Evolutionary conservation across 2,113 vertebrate genomes (phyloP), one percentile per base, ranked within the genome.

Genomic region (Dasyurus viverrinus): DNA sequence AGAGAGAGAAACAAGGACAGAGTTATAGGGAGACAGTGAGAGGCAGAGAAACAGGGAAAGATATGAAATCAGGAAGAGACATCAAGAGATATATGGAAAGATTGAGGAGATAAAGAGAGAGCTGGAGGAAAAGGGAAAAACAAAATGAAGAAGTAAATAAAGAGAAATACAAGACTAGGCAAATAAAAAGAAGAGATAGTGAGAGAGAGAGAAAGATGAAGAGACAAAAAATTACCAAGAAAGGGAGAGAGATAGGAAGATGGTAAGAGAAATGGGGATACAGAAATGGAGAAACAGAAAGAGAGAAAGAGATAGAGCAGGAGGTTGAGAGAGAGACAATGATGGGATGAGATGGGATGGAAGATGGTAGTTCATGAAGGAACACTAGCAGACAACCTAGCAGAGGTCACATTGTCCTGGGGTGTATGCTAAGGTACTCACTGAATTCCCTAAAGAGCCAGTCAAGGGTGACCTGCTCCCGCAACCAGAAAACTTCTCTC

Each of bases 401-500:
- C 60, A 68, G 42, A 93, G 27, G 14, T 27, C 42, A 22, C 12
- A 12, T 0, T 7, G 16, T 23, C 12, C 2, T 19, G 8, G 1
- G 24, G 23, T 50, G 8, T 50, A 50, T 8, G 6, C n/a, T 6
- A 16, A 84, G 19, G n/a, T 25, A 26, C 97, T 98, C 57, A 98
- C 98, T 97, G 0, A 98, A 97, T 93, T 90, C 97, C 57, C 96
- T 60, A 89, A 95, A 95, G 92, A 98, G 25, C 50, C 55, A 89
- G n/a, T 95, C 16, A 14, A 97, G 96, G 30, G 90, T 95, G 46
- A 96, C 96, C 54, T 97, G 95, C 8, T 0, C 0, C 98, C 98
- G n/a, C 98, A 53, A 8, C 94, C 97, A 0, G 96, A 94, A 68
- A 98, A 97, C 5, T 97, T 96, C 36, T 98, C 98, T 0, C 96